A percentile compares a stretch with the other conserved stretches of the same genome.
Evolutionary conservation across 2,888 invertebrate species (phyloP).

Genomic region (Phyllotreta cruciferae): DNA sequence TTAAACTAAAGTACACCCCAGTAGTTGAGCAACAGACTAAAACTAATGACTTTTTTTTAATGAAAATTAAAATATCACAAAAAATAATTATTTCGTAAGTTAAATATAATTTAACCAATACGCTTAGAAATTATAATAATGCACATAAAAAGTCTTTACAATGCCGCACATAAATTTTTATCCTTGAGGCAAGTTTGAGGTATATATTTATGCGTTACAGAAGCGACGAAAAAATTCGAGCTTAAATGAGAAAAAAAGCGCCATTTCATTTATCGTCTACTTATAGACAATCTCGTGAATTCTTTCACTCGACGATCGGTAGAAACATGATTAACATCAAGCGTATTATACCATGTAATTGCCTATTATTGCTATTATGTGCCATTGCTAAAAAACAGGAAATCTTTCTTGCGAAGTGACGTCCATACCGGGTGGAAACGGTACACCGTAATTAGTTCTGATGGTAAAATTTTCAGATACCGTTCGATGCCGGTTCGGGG

Average conservation of each 20-base stretch:
- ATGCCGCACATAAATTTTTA: too few species aligned
- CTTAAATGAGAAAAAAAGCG: constrained; percentile 6
- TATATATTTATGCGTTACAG: too few species aligned
- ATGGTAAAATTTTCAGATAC: constrained; percentile 18
- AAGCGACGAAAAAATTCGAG: not conserved
- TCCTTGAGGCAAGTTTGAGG: too few species aligned
- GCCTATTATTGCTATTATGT: constrained; percentile 32
- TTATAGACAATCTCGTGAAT: constrained; percentile 27
- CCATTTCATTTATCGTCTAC: constrained; percentile 29
- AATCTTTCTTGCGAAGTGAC: constrained; percentile 13
- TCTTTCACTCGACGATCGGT: constrained; percentile 19
- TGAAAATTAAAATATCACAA: too few species aligned
- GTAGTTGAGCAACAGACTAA: too few species aligned
- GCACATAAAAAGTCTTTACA: too few species aligned
- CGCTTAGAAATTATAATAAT: too few species aligned
- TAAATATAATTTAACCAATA: too few species aligned
- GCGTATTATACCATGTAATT: constrained; percentile 33
- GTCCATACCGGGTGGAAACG: constrained; percentile 24
- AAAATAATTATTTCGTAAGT: too few species aligned
- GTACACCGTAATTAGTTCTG: constrained; percentile 22
- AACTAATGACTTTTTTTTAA: too few species aligned
- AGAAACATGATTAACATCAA: constrained; percentile 29
- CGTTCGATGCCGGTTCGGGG: constrained; percentile 6
- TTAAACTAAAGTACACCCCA: too few species aligned
- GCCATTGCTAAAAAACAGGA: constrained; percentile 25